Conservation (phyloP, 2,888 invertebrate genomes). For the Endotricha flammealis region DNA sequence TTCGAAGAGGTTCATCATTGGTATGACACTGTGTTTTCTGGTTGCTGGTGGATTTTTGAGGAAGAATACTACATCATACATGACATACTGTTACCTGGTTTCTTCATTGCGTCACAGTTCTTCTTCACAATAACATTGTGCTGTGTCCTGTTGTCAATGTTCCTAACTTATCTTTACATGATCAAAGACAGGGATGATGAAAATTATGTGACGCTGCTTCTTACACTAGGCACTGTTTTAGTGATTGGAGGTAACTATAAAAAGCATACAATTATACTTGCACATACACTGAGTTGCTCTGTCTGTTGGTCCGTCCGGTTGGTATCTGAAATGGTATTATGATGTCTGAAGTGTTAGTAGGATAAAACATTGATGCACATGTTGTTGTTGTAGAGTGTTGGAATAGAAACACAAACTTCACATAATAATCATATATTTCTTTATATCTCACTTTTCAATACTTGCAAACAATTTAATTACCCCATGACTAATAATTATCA, state of each 20-base stretch:
- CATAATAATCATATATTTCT: too few species aligned
- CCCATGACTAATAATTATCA: too few species aligned
- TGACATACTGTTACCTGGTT: constrained; percentile 91
- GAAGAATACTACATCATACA: constrained; percentile 97
- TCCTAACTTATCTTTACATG: constrained; percentile 85
- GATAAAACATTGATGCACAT: too few species aligned
- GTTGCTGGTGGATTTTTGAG: constrained; percentile 98
- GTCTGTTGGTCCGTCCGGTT: too few species aligned
- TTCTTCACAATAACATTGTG: constrained; percentile 94
- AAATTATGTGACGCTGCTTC: constrained; percentile 84
- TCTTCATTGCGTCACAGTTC: constrained; percentile 95
- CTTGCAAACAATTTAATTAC: too few species aligned
- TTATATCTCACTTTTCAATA: too few species aligned
- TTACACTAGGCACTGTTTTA: constrained; percentile 85
- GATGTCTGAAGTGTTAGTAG: too few species aligned
- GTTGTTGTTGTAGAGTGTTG: too few species aligned
- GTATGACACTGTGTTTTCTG: constrained; percentile 89
- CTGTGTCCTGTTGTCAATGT: constrained; percentile 85
- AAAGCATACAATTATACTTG: too few species aligned
- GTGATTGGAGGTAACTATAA: constrained; percentile 79
- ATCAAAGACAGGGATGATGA: constrained; percentile 87
- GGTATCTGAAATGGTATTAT: too few species aligned
- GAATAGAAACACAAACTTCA: too few species aligned
- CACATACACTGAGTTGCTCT: too few species aligned
- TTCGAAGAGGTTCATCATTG: constrained; percentile 91